Base-by-base conservation (phyloP, 2,113 vertebrate species). In the Centropus bengalensis region DNA sequence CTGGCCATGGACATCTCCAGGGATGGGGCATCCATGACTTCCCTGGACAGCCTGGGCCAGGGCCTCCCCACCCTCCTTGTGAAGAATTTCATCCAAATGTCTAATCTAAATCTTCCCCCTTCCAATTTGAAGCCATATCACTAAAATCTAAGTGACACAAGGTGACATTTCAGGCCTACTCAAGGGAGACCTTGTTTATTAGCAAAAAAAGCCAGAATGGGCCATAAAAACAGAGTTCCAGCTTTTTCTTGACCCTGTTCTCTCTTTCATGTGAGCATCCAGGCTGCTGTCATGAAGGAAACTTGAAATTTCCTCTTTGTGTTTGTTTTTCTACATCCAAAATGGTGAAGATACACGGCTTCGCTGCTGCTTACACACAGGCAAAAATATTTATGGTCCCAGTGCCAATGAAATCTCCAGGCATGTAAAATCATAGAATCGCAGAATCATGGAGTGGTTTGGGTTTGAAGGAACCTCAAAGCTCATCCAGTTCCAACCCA, bases 351-450 rank as follows among this genome's bases (percentile, higher is more conserved):
- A 44, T 54, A 26, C 7, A 8, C 14, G 8, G 1, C 17, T 23
- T 45, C 56, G 45, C 38, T 0, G 0, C 49, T 60, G 28, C 66
- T 33, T 17, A 23, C 1, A 0, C 62, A 45, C 14, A 5, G 51
- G 32, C 44, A 64, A 21, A 87, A 71, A 36, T 51, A 70, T 40
- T 82, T 58, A 13, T 44, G 40, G n/a, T 69, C 45, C 42, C 36
- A 27, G 30, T 27, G 66, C 66, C 70, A 67, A 82, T 40, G 12
- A 60, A 63, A 33, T 69, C 56, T 83, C 66, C 45, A 45, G 19
- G 18, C 17, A 45, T 45, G 16, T 45, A 45, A 18, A 45, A 45
- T 17, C 45, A 14, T 45, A 18, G 45, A 45, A 45, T 45, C 45
- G 36, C 36, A 44, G 44, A 44, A 44, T 44, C 44, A 49, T 49